Base-by-base conservation (phyloP, 1,140 invertebrate species). In the Brevipalpus yothersi region DNA sequence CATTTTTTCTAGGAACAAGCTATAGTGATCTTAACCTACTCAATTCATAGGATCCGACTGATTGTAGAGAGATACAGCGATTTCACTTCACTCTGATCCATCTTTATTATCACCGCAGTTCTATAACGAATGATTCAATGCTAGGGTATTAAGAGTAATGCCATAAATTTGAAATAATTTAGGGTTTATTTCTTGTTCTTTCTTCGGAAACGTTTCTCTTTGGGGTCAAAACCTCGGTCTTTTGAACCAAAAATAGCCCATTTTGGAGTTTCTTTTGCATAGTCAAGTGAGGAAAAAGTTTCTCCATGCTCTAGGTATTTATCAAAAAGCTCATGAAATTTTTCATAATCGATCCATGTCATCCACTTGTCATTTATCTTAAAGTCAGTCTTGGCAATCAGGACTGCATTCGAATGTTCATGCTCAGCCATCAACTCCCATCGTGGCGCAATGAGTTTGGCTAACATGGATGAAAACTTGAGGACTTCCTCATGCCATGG, bases 401-500 rank as follows among this genome's bases (percentile, higher is more conserved):
- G 69, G 31, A 80, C 65, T 68, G 79, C 80, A 65, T 80, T 80
- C 11, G 78, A 80, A 67, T 80, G 79, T 65, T 79, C 77, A 68
- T 80, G 79, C 67, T 80, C 79, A 56, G 73, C 76, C 7, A 78
- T 77, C 31, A 80, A 71, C 57, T 75, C 75, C 66, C 80, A 80
- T 19, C 53, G 13, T 23, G 49, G 13, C 9, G 17, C 39, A 2
- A 53, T 47, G 15, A 51, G 17, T 12, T 71, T 70, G 13, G 71
- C 69, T 9, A 67, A 70, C 31, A 80, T 64, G 59, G 75, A 67
- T 8, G 72, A 73, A 70, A 80, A 80, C 1, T 66, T 65, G 4
- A 78, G 68, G 0, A 80, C 78, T 68, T 80, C 79, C 64, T 77
- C 72, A 67, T 80, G 78, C 78, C 78, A 80, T 4, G 79, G 79